These are phyloP conservation scores for Siphlonurus alternatus DNA, from an alignment of 2,888 invertebrate species.

Conservation along the genomic window DNA sequence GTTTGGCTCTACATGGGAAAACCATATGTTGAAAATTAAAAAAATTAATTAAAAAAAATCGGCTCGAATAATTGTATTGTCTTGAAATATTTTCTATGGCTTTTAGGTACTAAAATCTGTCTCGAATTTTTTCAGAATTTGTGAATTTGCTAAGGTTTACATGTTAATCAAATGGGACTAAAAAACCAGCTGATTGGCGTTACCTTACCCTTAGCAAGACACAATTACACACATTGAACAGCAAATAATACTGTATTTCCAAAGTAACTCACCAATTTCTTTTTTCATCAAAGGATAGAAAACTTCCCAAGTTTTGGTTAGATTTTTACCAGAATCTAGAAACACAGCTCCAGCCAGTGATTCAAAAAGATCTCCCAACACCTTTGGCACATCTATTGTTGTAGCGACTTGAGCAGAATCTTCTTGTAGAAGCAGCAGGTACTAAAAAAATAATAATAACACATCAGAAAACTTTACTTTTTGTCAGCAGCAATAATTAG, in stretches of 20 bases:
- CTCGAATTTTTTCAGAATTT: too few relatives aligned
- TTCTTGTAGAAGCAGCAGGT: conserved; percentile 43
- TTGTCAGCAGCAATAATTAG: neutral
- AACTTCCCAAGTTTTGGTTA: conserved; percentile 62
- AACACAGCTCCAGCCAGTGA: conserved; percentile 82
- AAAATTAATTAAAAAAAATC: too few relatives aligned
- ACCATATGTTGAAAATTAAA: too few relatives aligned
- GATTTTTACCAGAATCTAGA: conserved; percentile 59
- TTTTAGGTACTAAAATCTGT: too few relatives aligned
- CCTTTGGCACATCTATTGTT: conserved; percentile 80
- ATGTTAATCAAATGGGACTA: too few relatives aligned
- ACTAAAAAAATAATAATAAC: conserved; percentile 16
- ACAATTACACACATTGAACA: neutral
- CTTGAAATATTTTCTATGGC: too few relatives aligned
- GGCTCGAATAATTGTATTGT: too few relatives aligned
- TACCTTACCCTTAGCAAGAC: neutral
- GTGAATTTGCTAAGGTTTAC: too few relatives aligned
- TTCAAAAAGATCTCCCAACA: conserved; percentile 87
- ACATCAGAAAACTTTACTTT: neutral
- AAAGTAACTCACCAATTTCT: conserved; percentile 46
- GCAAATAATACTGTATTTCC: too few relatives aligned
- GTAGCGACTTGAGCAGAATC: conserved; percentile 45
- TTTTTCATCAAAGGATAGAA: conserved; percentile 67
- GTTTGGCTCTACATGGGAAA: too few relatives aligned
- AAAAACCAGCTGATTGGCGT: too few relatives aligned